These are phyloP conservation scores for Escarpia spicata DNA, from an alignment of 2,888 invertebrate species.

Conservation along the genomic window DNA sequence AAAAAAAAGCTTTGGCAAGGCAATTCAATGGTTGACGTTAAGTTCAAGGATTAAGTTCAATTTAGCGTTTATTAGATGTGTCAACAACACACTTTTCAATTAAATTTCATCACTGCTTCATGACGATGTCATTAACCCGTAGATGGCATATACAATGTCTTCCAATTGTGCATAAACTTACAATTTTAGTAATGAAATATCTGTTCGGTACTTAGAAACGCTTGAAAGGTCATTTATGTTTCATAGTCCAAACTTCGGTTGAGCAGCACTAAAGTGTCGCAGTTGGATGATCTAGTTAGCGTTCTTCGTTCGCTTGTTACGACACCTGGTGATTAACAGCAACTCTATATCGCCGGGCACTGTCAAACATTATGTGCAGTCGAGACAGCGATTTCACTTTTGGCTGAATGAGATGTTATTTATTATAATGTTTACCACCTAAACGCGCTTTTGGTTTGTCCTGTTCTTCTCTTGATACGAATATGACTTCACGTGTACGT, in stretches of 20 bases:
- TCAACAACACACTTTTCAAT: too few relatives aligned
- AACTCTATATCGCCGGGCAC: neutral
- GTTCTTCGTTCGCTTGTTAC: neutral
- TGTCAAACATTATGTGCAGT: neutral
- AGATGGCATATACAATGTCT: too few relatives aligned
- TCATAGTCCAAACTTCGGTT: neutral
- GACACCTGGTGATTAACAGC: neutral
- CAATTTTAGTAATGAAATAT: too few relatives aligned
- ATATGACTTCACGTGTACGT: neutral
- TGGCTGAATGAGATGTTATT: neutral
- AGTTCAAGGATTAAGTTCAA: too few relatives aligned
- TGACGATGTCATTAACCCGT: too few relatives aligned
- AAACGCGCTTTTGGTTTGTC: neutral
- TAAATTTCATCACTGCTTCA: too few relatives aligned
- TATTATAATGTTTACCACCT: neutral
- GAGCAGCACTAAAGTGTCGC: neutral
- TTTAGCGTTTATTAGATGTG: too few relatives aligned
- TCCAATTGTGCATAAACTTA: too few relatives aligned
- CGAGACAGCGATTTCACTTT: neutral
- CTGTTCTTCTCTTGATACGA: neutral
- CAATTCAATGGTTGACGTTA: too few relatives aligned
- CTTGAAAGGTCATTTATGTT: neutral
- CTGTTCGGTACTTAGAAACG: too few relatives aligned
- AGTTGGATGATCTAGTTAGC: neutral
- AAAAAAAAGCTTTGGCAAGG: too few relatives aligned